Evolutionary conservation across 2,113 vertebrate genomes (phyloP), one percentile per base, ranked within the genome.

Genomic region (Octodon degus): DNA sequence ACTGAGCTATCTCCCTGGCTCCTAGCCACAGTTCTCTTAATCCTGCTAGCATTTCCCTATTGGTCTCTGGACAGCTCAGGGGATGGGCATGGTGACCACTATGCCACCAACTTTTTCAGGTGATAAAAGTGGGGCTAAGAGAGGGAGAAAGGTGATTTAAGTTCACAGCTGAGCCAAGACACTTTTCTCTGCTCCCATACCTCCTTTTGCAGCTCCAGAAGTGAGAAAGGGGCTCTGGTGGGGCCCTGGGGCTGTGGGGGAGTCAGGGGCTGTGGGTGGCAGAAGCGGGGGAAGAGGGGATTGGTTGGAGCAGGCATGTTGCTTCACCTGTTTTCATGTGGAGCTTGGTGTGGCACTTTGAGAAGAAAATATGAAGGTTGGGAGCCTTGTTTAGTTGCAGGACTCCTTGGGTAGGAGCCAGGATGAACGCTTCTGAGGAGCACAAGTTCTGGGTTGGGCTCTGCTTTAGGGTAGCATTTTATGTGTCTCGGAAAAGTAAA

Each of bases 251-350:
- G 32, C 68, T 79, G 14, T 74, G 19, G 43, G 43, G 20, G 53
- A 13, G 27, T 25, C 2, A 10, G 55, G 47, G 47, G 1, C 22
- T 67, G 32, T 40, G 30, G 32, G 37, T 34, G 50, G 7, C 79
- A 2, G 32, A 4, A 4, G 12, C 4, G 0, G 14, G 43, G 6
- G 5, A 4, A 5, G 20, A 24, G 27, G 17, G 40, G 5, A 2
- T 22, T 16, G 3, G 1, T 5, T 7, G 2, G n/a, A 43, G 20
- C 4, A 30, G 58, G 34, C 37, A 10, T 0, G 16, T 10, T 0
- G 34, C 79, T 55, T 83, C 47, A 11, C n/a, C 50, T 60, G 19
- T 50, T 87, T 89, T 55, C 27, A 7, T 43, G 7, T 68, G 79
- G 63, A 50, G 60, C 76, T 95, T 30, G 22, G 40, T 2, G 55